Evolutionary conservation across 2,888 invertebrate genomes (phyloP).

Genomic region (Rambutsinella grinnellia): DNA sequence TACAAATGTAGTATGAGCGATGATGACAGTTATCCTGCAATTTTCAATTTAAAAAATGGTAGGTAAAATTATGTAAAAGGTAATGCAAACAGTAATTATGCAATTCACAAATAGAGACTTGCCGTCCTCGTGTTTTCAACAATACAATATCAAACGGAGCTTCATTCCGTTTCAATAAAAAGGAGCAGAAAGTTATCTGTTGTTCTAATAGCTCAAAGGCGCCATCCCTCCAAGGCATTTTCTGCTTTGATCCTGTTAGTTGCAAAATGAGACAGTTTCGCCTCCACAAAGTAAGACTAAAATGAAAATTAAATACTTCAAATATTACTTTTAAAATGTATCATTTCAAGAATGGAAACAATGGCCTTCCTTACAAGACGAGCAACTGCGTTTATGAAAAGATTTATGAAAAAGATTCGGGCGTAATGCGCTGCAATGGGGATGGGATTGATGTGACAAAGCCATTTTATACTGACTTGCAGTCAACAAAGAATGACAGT

Average conservation of each 20-base stretch:
- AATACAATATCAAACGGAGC: conserved; percentile 56
- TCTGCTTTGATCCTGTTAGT: conserved; percentile 61
- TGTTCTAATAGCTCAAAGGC: conserved; percentile 61
- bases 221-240: conserved; percentile 59
- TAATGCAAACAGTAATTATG: not conserved
- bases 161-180: conserved; percentile 56
- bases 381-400: conserved; percentile 47
- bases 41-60: conserved; percentile 54
- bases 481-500: conserved; percentile 21
- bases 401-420: conserved; percentile 47
- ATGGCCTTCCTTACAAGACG: conserved; percentile 30
- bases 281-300: conserved; percentile 54
- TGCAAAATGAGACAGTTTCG: conserved; percentile 59
- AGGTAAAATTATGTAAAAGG: not conserved
- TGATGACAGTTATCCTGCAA: conserved; percentile 49
- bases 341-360: too few species aligned
- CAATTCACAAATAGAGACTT: conserved; percentile 15
- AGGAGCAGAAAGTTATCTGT: conserved; percentile 57
- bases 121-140: conserved; percentile 31
- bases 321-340: too few species aligned
- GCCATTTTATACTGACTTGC: conserved; percentile 51
- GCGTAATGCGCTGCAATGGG: conserved; percentile 51
- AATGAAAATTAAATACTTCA: too few species aligned
- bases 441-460: conserved; percentile 52
- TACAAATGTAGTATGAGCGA: conserved; percentile 62